Percentiles rank a stretch among this genome's conserved stretches.
Evolutionary conservation across 2,888 invertebrate genomes (phyloP).

Genomic region (Sinodicranocentrus sp.): DNA sequence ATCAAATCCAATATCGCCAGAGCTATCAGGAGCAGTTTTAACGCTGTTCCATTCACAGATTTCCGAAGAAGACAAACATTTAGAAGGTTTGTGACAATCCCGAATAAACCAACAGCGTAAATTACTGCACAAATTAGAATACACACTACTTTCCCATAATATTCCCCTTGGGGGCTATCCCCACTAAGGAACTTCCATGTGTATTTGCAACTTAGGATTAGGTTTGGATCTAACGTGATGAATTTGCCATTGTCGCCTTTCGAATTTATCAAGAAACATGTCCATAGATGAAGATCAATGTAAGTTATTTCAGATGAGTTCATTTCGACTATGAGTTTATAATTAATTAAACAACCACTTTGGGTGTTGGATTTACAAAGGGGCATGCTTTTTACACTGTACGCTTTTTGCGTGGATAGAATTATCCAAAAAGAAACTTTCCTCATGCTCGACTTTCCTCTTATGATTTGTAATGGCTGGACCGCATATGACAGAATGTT

Average conservation of each 20-base stretch:
- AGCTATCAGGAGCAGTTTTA: slow-evolving; percentile 36
- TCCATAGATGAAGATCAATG: no score
- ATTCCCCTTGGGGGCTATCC: background rate
- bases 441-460: no score
- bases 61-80: slow-evolving; percentile 36
- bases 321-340: no score
- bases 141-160: background rate
- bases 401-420: slow-evolving; percentile 12
- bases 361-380: no score
- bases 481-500: no score
- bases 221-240: no score
- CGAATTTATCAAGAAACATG: no score
- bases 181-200: slow-evolving; percentile 31
- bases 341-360: no score
- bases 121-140: slow-evolving; percentile 8
- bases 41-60: slow-evolving; percentile 32
- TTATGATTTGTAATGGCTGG: no score
- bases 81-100: slow-evolving; percentile 45
- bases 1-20: slow-evolving; percentile 39
- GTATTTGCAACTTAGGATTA: slow-evolving; percentile 13
- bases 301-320: no score
- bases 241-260: no score
- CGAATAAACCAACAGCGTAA: slow-evolving; percentile 42
- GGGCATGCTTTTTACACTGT: no score
- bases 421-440: slow-evolving; percentile 48